A percentile compares a stretch with the other conserved stretches of the same genome.
These are phyloP conservation scores for Ditylenchus weischeri DNA, from an alignment of 2,888 invertebrate genomes.

Conservation along the genomic window DNA sequence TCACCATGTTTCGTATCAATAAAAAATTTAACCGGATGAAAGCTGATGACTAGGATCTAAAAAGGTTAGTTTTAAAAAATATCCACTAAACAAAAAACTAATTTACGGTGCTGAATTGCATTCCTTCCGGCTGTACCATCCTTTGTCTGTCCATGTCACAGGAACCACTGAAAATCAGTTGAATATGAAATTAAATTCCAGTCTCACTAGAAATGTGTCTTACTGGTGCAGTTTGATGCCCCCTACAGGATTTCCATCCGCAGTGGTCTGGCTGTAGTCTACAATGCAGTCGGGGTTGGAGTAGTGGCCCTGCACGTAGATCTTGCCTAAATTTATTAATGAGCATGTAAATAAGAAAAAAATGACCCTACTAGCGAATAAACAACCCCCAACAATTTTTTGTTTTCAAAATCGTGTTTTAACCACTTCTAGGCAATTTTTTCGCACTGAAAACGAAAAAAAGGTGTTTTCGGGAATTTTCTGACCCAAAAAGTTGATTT, in stretches of 20 bases:
- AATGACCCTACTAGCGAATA: too few relatives aligned
- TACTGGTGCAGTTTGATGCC: slow-evolving; percentile 54
- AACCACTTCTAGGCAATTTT: too few relatives aligned
- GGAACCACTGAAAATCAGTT: slow-evolving; percentile 37
- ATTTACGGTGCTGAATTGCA: slow-evolving; percentile 57
- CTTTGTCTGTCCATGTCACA: slow-evolving; percentile 57
- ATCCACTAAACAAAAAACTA: too few relatives aligned
- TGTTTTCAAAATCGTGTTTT: too few relatives aligned
- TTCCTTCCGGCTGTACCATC: slow-evolving; percentile 39
- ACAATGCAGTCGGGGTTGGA: slow-evolving; percentile 53
- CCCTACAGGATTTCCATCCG: slow-evolving; percentile 48
- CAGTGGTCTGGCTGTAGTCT: slow-evolving; percentile 43
- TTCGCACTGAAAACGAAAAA: too few relatives aligned
- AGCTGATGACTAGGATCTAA: slow-evolving; percentile 49
- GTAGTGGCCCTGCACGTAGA: slow-evolving; percentile 59
- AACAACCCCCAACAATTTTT: too few relatives aligned
- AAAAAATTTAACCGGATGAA: slow-evolving; percentile 48
- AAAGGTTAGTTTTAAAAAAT: too few relatives aligned
- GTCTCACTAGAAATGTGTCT: not conserved
- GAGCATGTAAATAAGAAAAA: slow-evolving; percentile 9
- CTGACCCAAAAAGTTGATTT: too few relatives aligned
- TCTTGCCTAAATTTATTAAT: slow-evolving; percentile 43
- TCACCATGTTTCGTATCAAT: too few relatives aligned
- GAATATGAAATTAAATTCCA: slow-evolving; percentile 24
- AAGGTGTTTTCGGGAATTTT: too few relatives aligned